A percentile compares a stretch with the other conserved stretches of the same genome.
Evolutionary conservation across 2,888 invertebrate species (phyloP).

Genomic region (Ophraella communa): DNA sequence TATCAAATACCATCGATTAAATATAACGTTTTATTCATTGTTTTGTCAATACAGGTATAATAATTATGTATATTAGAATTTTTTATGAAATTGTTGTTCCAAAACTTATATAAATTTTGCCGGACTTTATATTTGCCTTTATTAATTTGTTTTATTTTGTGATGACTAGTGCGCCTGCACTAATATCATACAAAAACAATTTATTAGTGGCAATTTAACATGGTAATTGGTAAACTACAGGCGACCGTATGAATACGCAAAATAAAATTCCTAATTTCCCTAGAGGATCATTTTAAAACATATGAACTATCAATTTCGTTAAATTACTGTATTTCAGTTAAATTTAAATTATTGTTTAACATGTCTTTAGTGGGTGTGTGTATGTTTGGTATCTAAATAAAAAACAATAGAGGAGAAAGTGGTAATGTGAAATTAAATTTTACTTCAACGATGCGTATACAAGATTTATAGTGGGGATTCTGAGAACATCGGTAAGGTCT

Average conservation of each 20-base stretch:
- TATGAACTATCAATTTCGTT: conserved; percentile 26
- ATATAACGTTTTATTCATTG: too few species aligned
- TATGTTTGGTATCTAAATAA: not conserved
- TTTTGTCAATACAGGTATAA: too few species aligned
- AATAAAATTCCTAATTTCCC: conserved; percentile 32
- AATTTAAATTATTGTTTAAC: conserved; percentile 11
- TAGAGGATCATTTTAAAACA: conserved; percentile 18
- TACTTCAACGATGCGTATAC: too few species aligned
- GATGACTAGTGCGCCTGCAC: not conserved
- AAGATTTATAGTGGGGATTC: too few species aligned
- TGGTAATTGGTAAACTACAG: not conserved
- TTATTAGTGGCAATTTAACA: not conserved
- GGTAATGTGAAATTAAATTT: not conserved
- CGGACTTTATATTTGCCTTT: too few species aligned
- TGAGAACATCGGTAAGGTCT: too few species aligned
- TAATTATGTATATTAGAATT: too few species aligned
- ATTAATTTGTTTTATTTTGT: not conserved
- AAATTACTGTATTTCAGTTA: conserved; percentile 14
- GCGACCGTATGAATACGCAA: not conserved
- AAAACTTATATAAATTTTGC: too few species aligned
- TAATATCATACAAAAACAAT: not conserved
- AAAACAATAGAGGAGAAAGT: too few species aligned
- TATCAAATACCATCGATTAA: too few species aligned
- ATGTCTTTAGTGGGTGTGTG: conserved; percentile 5
- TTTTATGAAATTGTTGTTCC: too few species aligned